Percentiles rank a stretch among this genome's conserved stretches.
Evolutionary conservation across 2,113 vertebrate genomes (phyloP).

Genomic region (Suncus etruscus): DNA sequence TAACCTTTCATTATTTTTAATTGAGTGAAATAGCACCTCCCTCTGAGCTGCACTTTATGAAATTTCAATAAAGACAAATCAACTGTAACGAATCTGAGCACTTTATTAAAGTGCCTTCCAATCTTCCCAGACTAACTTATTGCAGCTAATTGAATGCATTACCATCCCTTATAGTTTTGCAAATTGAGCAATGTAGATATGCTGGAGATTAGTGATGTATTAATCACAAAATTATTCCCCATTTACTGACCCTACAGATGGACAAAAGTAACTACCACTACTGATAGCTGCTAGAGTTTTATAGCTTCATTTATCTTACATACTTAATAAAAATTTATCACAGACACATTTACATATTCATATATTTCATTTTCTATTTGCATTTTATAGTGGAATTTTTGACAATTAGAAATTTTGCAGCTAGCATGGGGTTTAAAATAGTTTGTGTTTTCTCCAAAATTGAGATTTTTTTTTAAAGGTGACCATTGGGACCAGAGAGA

Average conservation of each 20-base stretch:
- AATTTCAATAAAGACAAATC: slow-evolving; percentile 78
- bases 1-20: slow-evolving; percentile 84
- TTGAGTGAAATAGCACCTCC: slow-evolving; percentile 76
- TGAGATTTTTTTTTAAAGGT: neutral
- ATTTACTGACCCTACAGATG: slow-evolving; percentile 33
- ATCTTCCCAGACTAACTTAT: slow-evolving; percentile 76
- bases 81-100: slow-evolving; percentile 77
- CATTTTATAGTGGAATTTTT: too few relatives aligned
- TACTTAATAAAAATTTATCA: too few relatives aligned
- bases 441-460: neutral
- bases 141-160: slow-evolving; percentile 76
- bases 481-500: too few relatives aligned
- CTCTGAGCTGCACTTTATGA: slow-evolving; percentile 74
- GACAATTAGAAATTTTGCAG: neutral
- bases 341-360: neutral
- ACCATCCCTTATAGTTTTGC: slow-evolving; percentile 66
- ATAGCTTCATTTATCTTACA: too few relatives aligned
- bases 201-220: slow-evolving; percentile 62
- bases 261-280: neutral
- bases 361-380: neutral
- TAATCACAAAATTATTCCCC: slow-evolving; percentile 73
- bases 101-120: slow-evolving; percentile 78
- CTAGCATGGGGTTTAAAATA: too few relatives aligned
- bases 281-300: neutral
- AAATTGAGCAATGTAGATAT: slow-evolving; percentile 72